Evolutionary conservation across 2,888 invertebrate genomes (phyloP).

Genomic region (Heteropelma amictum): DNA sequence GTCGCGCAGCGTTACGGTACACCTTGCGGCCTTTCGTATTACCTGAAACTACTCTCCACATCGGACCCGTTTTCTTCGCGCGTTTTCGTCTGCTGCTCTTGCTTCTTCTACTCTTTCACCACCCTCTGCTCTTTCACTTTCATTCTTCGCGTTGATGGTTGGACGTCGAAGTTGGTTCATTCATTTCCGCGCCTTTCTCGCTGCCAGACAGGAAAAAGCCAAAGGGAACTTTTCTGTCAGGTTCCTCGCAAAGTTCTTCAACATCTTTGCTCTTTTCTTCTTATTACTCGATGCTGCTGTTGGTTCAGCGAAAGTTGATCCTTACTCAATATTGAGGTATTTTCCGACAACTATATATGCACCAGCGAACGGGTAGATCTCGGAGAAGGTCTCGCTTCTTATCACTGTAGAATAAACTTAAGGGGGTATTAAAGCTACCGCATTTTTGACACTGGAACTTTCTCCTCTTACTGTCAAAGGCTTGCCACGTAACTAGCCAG

Average conservation of each 20-base stretch:
- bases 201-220: background rate
- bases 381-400: too few relatives aligned
- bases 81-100: background rate
- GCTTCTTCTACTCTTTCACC: background rate
- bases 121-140: too few relatives aligned
- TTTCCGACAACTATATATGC: background rate
- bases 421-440: too few relatives aligned
- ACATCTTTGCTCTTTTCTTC: background rate
- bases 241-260: conserved; percentile 26
- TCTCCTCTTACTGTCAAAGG: too few relatives aligned
- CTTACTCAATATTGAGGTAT: background rate
- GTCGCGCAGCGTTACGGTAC: conserved; percentile 7
- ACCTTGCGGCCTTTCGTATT: conserved; percentile 27
- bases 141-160: too few relatives aligned
- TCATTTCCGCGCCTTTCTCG: background rate
- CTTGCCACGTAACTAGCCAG: too few relatives aligned
- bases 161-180: background rate
- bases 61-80: conserved; percentile 2
- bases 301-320: conserved; percentile 24
- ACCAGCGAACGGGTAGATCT: too few relatives aligned
- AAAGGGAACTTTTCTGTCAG: conserved; percentile 25
- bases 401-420: too few relatives aligned
- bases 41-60: conserved; percentile 16
- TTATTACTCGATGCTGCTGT: background rate
- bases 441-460: too few relatives aligned